Evolutionary conservation across 2,797 vertebrate species (phyloP).

Genomic region (Epinephelus coioides): DNA sequence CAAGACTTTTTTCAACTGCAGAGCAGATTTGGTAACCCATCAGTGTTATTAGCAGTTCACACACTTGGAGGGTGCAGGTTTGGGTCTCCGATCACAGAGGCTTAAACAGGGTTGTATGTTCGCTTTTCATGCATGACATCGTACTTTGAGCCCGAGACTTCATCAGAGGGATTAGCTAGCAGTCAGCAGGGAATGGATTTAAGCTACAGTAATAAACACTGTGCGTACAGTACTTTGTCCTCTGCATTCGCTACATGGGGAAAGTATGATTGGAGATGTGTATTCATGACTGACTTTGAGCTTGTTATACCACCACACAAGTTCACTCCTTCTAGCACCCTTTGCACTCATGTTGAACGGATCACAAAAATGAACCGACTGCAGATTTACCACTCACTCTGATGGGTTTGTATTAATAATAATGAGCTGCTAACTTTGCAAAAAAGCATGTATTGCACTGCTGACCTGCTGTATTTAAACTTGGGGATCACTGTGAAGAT

Average conservation of each 20-base stretch:
- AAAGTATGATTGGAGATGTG: slow-evolving; percentile 20
- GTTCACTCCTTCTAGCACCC: background rate
- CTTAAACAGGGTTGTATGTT: slow-evolving; percentile 52
- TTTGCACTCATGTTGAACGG: background rate
- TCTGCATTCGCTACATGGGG: background rate
- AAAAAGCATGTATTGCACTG: slow-evolving; percentile 9
- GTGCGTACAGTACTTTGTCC: slow-evolving; percentile 10
- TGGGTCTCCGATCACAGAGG: slow-evolving; percentile 51
- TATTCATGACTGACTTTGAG: background rate
- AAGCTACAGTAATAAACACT: slow-evolving; percentile 24
- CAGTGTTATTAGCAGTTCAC: slow-evolving; percentile 53
- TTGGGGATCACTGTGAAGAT: slow-evolving; percentile 18
- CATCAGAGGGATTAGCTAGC: slow-evolving; percentile 47
- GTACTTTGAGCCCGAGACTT: slow-evolving; percentile 46
- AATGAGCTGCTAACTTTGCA: slow-evolving; percentile 17
- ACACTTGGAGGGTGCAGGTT: slow-evolving; percentile 54
- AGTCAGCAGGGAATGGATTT: slow-evolving; percentile 37
- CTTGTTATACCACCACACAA: slow-evolving; percentile 4
- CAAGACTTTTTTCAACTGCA: slow-evolving; percentile 25
- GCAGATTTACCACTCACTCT: slow-evolving; percentile 18
- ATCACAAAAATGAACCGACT: slow-evolving; percentile 2
- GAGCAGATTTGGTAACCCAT: slow-evolving; percentile 45
- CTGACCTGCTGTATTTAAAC: slow-evolving; percentile 35
- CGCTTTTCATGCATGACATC: slow-evolving; percentile 48
- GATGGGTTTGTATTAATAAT: slow-evolving; percentile 28